Evolutionary conservation across 2,797 vertebrate genomes (phyloP).

Genomic region (Melanotaenia pygmaea): DNA sequence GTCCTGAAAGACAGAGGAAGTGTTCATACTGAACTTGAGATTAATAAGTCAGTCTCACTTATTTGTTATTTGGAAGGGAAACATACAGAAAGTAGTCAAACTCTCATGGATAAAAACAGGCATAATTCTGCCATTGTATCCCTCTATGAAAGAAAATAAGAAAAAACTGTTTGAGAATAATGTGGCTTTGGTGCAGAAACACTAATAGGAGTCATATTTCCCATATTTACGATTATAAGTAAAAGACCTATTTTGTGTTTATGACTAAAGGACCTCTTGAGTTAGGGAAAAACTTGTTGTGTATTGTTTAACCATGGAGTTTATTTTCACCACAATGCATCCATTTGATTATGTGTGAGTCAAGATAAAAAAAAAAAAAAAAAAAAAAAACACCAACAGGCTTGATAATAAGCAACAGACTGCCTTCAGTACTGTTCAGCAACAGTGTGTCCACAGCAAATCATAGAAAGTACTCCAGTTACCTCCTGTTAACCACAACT

Average conservation of each 20-base stretch:
- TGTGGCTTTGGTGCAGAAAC: no score
- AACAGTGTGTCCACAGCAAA: background rate
- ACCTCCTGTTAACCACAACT: background rate
- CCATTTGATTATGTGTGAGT: no score
- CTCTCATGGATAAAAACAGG: no score
- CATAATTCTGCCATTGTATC: no score
- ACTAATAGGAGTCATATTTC: no score
- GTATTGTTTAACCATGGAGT: background rate
- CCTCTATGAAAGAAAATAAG: no score
- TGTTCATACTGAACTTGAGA: background rate
- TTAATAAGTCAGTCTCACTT: no score
- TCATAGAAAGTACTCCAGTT: background rate
- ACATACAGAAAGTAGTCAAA: no score
- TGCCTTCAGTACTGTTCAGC: background rate
- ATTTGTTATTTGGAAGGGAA: no score
- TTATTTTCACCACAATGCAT: background rate
- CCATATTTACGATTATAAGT: no score
- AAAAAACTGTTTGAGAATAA: no score
- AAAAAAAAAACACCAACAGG: background rate
- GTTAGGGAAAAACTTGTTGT: background rate
- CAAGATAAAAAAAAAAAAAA: no score
- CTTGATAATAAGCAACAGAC: background rate
- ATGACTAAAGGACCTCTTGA: background rate
- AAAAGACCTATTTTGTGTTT: background rate
- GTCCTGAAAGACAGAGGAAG: background rate